Conservation (phyloP, 2,888 invertebrate genomes). For the Epinotia bilunana region DNA sequence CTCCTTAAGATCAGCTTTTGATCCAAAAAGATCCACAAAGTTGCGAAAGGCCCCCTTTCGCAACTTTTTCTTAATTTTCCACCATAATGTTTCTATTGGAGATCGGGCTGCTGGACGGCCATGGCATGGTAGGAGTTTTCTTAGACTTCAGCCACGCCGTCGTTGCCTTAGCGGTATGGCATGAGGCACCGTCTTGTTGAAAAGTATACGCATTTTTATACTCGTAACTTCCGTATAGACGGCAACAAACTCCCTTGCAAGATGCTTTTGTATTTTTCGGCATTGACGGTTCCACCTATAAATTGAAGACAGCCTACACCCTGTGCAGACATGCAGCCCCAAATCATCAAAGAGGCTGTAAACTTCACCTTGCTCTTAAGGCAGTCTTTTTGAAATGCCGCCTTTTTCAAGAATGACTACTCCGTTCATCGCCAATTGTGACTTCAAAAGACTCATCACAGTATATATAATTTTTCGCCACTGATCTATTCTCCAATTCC, state of each 20-base stretch:
- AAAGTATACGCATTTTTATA: background rate
- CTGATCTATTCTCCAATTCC: background rate
- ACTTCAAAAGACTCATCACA: background rate
- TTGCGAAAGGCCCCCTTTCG: background rate
- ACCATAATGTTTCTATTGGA: too few relatives aligned
- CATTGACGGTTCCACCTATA: background rate
- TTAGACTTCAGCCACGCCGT: constrained; percentile 6
- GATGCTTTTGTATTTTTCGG: background rate
- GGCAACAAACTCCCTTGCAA: background rate
- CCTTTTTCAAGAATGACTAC: background rate
- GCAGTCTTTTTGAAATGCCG: background rate
- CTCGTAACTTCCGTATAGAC: background rate
- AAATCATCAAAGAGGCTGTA: too few relatives aligned
- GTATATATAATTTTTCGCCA: constrained; percentile 4
- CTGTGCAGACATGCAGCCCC: background rate
- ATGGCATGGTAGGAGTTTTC: constrained; percentile 7
- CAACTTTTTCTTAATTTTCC: too few relatives aligned
- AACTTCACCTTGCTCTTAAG: too few relatives aligned
- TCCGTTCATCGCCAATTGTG: constrained; percentile 9
- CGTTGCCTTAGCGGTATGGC: background rate
- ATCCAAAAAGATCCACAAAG: too few relatives aligned
- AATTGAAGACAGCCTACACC: background rate
- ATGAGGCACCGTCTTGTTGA: background rate
- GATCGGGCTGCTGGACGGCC: background rate
- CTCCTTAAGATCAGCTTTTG: too few relatives aligned